Evolutionary conservation across 2,113 vertebrate species (phyloP).

Genomic region (Panurus biarmicus): DNA sequence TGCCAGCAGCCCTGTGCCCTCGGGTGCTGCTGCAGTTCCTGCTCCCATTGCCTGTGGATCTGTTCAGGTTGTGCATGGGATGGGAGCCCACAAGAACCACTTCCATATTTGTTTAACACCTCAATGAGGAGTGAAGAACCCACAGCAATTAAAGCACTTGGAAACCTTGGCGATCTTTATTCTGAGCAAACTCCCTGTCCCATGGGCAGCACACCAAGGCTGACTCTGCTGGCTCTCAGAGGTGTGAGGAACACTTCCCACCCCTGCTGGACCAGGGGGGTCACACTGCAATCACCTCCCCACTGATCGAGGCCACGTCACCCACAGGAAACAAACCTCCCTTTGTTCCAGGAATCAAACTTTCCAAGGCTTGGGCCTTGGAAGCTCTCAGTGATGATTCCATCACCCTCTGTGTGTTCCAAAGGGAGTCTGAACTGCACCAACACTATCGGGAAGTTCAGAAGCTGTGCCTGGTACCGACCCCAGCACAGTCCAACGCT

Average conservation of each 20-base stretch:
- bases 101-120: background rate
- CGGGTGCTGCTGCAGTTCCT: background rate
- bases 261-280: background rate
- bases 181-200: background rate
- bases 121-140: background rate
- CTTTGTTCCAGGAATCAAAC: background rate
- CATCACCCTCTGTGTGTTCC: background rate
- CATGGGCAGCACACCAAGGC: fast-evolving
- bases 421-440: background rate
- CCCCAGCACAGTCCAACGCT: fast-evolving
- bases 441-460: background rate
- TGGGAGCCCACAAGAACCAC: background rate
- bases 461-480: background rate
- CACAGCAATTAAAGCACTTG: background rate
- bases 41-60: background rate
- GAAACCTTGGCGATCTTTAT: background rate
- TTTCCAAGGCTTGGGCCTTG: background rate
- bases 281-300: background rate
- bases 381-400: background rate
- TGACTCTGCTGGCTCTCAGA: background rate
- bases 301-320: fast-evolving
- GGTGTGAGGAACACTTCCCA: background rate
- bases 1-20: background rate
- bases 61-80: background rate
- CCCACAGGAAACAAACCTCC: background rate